These are phyloP conservation scores for Nothoprocta pentlandii DNA, from an alignment of 2,113 vertebrate genomes.

Conservation along the genomic window DNA sequence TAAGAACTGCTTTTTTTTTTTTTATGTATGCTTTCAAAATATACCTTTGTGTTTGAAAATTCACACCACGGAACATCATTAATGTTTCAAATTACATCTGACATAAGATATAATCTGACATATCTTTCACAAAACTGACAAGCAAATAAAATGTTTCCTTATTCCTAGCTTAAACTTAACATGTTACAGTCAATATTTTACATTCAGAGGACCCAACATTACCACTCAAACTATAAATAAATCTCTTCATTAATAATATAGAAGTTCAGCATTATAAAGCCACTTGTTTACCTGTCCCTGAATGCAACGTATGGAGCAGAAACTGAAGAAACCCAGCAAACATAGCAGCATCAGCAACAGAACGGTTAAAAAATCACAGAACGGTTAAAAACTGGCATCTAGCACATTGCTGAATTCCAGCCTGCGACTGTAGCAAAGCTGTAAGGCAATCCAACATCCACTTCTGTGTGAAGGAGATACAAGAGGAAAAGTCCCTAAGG, in stretches of 20 bases:
- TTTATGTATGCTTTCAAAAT: not conserved
- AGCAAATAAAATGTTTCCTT: slow-evolving; percentile 58
- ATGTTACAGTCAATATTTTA: not conserved
- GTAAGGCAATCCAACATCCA: slow-evolving; percentile 53
- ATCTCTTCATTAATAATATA: not conserved
- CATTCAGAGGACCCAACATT: not conserved
- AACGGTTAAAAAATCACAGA: slow-evolving; percentile 69
- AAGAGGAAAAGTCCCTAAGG: slow-evolving; percentile 36
- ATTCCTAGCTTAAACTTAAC: not conserved
- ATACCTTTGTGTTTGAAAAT: slow-evolving; percentile 16
- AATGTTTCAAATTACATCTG: not conserved
- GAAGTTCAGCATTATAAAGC: slow-evolving; percentile 6
- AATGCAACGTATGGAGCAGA: slow-evolving; percentile 75
- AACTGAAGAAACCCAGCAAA: slow-evolving; percentile 82
- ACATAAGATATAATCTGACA: not conserved
- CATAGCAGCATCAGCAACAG: slow-evolving; percentile 74
- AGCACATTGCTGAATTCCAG: slow-evolving; percentile 65
- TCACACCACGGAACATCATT: not conserved
- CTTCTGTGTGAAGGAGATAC: slow-evolving; percentile 47
- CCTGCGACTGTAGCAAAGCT: slow-evolving; percentile 50
- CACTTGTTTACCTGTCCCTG: slow-evolving; percentile 81
- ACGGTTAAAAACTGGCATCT: slow-evolving; percentile 67
- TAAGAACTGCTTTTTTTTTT: not conserved
- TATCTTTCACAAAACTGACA: slow-evolving; percentile 21
- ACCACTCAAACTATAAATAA: slow-evolving; percentile 7